These are phyloP conservation scores for Catocala fraxini DNA, from an alignment of 2,888 invertebrate genomes.

Conservation along the genomic window DNA sequence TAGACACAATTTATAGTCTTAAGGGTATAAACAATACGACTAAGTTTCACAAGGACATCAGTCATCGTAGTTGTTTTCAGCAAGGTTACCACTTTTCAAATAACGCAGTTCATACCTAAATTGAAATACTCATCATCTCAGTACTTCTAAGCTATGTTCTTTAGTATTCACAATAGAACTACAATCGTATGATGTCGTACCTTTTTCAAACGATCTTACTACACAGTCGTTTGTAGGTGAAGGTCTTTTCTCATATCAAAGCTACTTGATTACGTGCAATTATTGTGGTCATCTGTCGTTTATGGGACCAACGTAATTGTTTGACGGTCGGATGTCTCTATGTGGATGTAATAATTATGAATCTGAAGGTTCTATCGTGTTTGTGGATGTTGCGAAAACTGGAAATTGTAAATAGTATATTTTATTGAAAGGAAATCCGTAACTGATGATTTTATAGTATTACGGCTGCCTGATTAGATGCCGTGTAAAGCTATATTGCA, in stretches of 20 bases:
- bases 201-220: constrained; percentile 19
- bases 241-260: constrained; percentile 55
- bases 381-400: constrained; percentile 18
- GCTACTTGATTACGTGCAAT: constrained; percentile 67
- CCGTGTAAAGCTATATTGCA: neutral
- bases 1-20: too few relatives aligned
- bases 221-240: constrained; percentile 62
- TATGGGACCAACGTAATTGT: constrained; percentile 46
- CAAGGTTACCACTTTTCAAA: too few relatives aligned
- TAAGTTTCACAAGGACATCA: too few relatives aligned
- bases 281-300: constrained; percentile 65
- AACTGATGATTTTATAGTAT: constrained; percentile 14
- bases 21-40: too few relatives aligned
- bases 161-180: too few relatives aligned
- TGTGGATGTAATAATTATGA: constrained; percentile 36
- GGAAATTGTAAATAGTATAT: constrained; percentile 18
- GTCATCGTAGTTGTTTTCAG: too few relatives aligned
- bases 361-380: constrained; percentile 12
- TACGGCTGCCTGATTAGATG: neutral
- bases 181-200: neutral
- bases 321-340: constrained; percentile 33
- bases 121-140: too few relatives aligned
- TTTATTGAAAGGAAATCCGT: constrained; percentile 18
- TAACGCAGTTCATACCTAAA: too few relatives aligned
- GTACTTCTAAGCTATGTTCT: too few relatives aligned